Conservation (phyloP, 2,797 vertebrate genomes). For the Anguilla obscura region DNA sequence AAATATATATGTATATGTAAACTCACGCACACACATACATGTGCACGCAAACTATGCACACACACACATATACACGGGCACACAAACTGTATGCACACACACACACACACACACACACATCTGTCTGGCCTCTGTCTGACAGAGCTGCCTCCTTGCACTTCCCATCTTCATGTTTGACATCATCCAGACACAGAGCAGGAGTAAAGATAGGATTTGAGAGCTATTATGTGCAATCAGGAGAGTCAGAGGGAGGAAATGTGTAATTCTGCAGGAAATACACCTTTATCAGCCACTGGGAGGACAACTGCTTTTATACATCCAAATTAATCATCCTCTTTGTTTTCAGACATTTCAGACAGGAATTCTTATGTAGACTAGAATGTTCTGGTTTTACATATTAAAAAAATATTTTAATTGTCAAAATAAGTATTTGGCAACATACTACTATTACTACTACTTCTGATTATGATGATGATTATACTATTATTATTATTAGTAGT, state of each 20-base stretch:
- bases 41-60: background rate
- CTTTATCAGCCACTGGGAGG: background rate
- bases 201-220: background rate
- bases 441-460: background rate
- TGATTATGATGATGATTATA: background rate
- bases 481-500: background rate
- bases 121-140: background rate
- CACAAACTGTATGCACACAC: background rate
- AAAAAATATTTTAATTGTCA: background rate
- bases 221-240: slow-evolving; percentile 13
- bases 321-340: background rate
- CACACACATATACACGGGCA: background rate
- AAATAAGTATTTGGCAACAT: background rate
- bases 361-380: background rate
- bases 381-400: background rate
- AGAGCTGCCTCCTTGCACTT: background rate
- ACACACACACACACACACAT: background rate
- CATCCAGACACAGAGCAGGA: background rate
- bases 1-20: background rate
- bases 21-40: background rate
- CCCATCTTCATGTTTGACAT: slow-evolving; percentile 1
- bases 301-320: background rate
- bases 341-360: background rate
- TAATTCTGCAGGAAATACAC: background rate
- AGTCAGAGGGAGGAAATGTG: slow-evolving; percentile 2